These are phyloP conservation scores for Glaucidium brasilianum DNA, from an alignment of 2,113 vertebrate species.

Conservation along the genomic window DNA sequence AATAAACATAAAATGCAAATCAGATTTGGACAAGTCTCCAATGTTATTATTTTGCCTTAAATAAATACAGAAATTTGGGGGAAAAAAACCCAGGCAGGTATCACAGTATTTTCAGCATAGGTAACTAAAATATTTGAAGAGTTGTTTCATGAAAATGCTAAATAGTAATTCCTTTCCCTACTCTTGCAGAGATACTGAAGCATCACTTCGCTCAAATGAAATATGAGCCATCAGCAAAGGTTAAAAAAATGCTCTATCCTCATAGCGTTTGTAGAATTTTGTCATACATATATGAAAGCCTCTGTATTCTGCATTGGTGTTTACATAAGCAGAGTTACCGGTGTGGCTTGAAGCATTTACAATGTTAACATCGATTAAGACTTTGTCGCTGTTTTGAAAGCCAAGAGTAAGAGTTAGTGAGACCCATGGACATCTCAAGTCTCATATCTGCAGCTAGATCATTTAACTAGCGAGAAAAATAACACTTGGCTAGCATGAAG, in stretches of 20 bases:
- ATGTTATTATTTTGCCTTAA: neutral
- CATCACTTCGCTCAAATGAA: neutral
- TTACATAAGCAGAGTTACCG: neutral
- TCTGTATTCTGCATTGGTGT: neutral
- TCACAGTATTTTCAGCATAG: neutral
- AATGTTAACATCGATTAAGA: no score
- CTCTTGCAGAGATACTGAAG: neutral
- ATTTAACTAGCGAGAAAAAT: neutral
- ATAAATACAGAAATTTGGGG: rapidly evolving
- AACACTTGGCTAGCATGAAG: neutral
- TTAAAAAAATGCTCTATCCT: neutral
- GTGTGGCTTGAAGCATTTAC: neutral
- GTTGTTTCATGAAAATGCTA: neutral
- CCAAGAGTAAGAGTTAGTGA: neutral
- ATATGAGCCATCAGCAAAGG: neutral
- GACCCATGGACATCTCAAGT: rapidly evolving
- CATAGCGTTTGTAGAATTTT: neutral
- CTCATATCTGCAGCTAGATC: no score
- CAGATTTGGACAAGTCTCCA: neutral
- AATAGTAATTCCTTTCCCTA: neutral
- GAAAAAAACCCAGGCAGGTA: no score
- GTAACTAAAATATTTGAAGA: neutral
- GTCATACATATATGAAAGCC: rapidly evolving
- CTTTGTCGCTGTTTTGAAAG: neutral
- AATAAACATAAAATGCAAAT: neutral